Base-by-base conservation (phyloP, 2,113 vertebrate species). In the Scolopax mira region DNA sequence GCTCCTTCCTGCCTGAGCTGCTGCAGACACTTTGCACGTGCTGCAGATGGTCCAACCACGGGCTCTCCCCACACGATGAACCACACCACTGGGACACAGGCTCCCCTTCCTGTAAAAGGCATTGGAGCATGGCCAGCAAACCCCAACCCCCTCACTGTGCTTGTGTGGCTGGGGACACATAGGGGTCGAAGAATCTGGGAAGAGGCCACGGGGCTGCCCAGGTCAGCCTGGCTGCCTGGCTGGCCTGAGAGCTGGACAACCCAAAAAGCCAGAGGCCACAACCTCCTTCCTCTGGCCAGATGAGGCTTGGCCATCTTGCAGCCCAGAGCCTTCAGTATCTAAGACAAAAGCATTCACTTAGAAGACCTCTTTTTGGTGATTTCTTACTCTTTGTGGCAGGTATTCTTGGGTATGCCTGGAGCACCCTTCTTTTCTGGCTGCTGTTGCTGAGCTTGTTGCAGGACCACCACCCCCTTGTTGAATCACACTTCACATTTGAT, bases 151-250 rank as follows among this genome's bases (percentile, higher is more conserved):
- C 41, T 35, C 33, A 11, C 4, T 0, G 15, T 51, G 35, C 10
- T 78, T 2, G 0, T 44, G 31, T 78, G 60, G 16, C 33, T 73
- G 60, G 35, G 60, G 14, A 55, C 28, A n/a, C 0, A 0, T 16
- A 25, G n/a, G 10, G 17, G 14, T 44, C 58, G 27, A 72, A 55
- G 41, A 23, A 17, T 37, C 61, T 66, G 46, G 23, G 25, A 48
- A 48, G 39, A 46, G 28, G 44, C 22, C 52, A 21, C 1, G 3
- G 44, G 11, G 27, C 23, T 77, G 18, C 37, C 30, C 12, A 30
- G 23, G 22, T 33, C 2, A 1, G 22, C 23, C 62, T 51, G 64
- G 28, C 28, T 1, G 1, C 41, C 44, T 58, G 23, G 33, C 35
- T 74, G 41, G 16, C 35, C 37, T 1, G 3, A 74, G 42, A 89